Conservation (phyloP, 2,888 invertebrate genomes). For the Yponomeuta evonymella region DNA sequence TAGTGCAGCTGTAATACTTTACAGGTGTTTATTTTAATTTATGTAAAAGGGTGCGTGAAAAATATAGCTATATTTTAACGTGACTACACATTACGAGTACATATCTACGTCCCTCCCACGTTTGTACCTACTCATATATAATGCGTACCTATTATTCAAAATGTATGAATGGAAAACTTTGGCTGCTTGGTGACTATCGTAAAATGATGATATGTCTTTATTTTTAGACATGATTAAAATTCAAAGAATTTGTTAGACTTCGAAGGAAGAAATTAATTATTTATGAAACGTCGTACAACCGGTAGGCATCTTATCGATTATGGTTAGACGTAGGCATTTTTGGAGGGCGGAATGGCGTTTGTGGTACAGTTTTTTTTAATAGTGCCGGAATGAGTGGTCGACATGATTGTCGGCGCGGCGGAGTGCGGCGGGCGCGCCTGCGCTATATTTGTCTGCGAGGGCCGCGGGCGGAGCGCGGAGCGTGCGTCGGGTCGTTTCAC, state of each 20-base stretch:
- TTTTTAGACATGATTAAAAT: slow-evolving; percentile 9
- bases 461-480: slow-evolving; percentile 42
- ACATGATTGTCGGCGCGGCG: slow-evolving; percentile 33
- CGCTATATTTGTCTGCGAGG: slow-evolving; percentile 70
- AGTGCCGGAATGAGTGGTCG: slow-evolving; percentile 35
- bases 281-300: not conserved
- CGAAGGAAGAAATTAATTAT: not conserved
- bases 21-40: not conserved
- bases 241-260: not conserved
- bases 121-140: not conserved
- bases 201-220: slow-evolving; percentile 11
- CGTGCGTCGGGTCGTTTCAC: slow-evolving; percentile 40
- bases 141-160: slow-evolving; percentile 1
- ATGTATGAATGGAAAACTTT: slow-evolving; percentile 13
- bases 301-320: not conserved
- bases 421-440: slow-evolving; percentile 56
- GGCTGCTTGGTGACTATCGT: not conserved
- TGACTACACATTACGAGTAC: not conserved
- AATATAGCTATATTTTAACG: not conserved
- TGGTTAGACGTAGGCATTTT: not conserved
- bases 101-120: not conserved
- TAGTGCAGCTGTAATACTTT: too few species aligned
- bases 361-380: not conserved
- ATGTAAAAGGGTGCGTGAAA: not conserved
- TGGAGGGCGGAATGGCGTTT: not conserved